Evolutionary conservation across 2,797 vertebrate genomes (phyloP).

Genomic region (Enteromius thamalakanensis): DNA sequence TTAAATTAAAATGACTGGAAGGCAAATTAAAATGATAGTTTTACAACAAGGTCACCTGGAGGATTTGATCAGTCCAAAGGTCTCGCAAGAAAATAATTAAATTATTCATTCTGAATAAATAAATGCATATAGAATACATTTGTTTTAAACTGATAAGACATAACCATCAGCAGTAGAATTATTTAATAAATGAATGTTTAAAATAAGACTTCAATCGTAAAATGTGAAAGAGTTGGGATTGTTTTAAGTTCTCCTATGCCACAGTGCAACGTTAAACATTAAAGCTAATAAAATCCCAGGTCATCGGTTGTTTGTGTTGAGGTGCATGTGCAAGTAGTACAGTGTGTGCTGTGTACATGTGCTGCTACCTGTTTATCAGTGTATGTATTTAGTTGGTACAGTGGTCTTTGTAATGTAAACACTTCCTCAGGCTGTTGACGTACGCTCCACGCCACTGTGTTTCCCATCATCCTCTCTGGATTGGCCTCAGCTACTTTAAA

Average conservation of each 20-base stretch:
- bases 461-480: constrained; percentile 85
- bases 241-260: too few relatives aligned
- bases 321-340: not conserved
- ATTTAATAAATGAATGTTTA: not conserved
- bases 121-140: not conserved
- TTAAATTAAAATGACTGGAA: not conserved
- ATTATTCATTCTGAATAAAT: not conserved
- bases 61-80: not conserved
- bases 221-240: too few relatives aligned
- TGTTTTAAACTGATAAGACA: not conserved
- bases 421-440: constrained; percentile 74
- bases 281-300: too few relatives aligned
- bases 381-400: constrained; percentile 88
- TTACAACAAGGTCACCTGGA: not conserved
- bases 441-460: constrained; percentile 84
- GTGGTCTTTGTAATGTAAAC: constrained; percentile 83
- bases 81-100: not conserved
- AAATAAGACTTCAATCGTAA: not conserved
- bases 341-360: constrained; percentile 8
- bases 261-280: too few relatives aligned
- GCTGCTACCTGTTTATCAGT: constrained; percentile 85
- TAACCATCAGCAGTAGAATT: not conserved
- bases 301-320: not conserved
- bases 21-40: not conserved
- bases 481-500: constrained; percentile 80